Evolutionary conservation across 2,888 invertebrate species (phyloP), one percentile per base, ranked within the genome.

Genomic region (Drosophila merina): DNA sequence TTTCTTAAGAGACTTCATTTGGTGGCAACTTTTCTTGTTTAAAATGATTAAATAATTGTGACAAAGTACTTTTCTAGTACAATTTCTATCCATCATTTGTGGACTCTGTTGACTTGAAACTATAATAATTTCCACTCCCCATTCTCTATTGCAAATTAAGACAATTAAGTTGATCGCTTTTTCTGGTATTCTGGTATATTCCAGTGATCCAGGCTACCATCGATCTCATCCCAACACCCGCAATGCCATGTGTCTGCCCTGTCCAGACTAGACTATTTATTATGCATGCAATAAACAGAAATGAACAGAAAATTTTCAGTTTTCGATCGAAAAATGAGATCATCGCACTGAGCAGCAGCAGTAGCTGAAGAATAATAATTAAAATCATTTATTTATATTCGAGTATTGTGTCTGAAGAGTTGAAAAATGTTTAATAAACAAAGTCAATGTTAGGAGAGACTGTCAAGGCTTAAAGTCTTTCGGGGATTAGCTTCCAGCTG

Each of bases 271-370:
- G 77, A 76, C 72, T 49, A 79, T 79, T 83, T 84, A 76, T 81
- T 84, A 84, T 74, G 81, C 85, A 78, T 78, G 73, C 76, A 80
- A 80, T 84, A 80, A 84, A 76, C 78, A 70, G 48, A 62, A 70
- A 76, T 59, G 59, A 76, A 20, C 20, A 20, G 20, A 20, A 71
- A 71, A 49, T 75, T 76, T 79, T 85, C 76, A 78, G 57, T 67
- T 79, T 82, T 82, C 86, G 76, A 83, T 83, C 85, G 86, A 85
- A 83, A 76, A 81, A 82, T 85, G 83, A 83, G 86, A 83, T 83
- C 86, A 83, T 77, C 82, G 25, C 38, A 6, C 51, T 38, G 60
- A 6, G 26, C 36, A 20, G 20, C 20, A 20, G 20, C 66, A 54
- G 36, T 57, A 57, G 64, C 40, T 59, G 64, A 80, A 82, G 76